Evolutionary conservation across 2,888 invertebrate species (phyloP).

Genomic region (Scaeva pyrastri): DNA sequence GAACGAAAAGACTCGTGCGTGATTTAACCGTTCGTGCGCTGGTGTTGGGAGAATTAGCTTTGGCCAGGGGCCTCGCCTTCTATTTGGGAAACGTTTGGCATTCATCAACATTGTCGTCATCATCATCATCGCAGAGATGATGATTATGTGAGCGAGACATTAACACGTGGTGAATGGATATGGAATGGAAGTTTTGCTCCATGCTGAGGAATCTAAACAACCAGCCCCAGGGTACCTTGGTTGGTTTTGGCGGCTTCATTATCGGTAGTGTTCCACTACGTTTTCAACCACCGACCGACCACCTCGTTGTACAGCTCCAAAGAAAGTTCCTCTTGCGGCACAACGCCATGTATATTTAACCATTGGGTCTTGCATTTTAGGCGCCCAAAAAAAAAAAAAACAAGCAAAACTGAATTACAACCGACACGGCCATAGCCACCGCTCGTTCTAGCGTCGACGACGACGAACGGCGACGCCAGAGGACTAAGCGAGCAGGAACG

Average conservation of each 20-base stretch:
- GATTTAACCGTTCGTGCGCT: slow-evolving; percentile 46
- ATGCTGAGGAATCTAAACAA: slow-evolving; percentile 31
- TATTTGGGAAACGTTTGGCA: slow-evolving; percentile 46
- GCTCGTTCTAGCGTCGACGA: too few species aligned
- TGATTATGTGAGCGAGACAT: slow-evolving; percentile 56
- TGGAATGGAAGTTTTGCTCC: slow-evolving; percentile 25
- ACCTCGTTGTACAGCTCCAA: background rate
- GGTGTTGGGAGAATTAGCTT: slow-evolving; percentile 40
- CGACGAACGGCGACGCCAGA: slow-evolving; percentile 5
- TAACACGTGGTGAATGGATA: slow-evolving; percentile 56
- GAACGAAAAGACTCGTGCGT: slow-evolving; percentile 39
- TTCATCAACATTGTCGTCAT: slow-evolving; percentile 58
- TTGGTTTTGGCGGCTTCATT: slow-evolving; percentile 24
- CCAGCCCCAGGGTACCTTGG: slow-evolving; percentile 60
- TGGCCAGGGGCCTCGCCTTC: slow-evolving; percentile 56
- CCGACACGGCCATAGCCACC: slow-evolving; percentile 16
- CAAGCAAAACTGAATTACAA: slow-evolving; percentile 50
- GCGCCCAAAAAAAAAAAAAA: slow-evolving; percentile 65
- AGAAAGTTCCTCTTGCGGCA: slow-evolving; percentile 67
- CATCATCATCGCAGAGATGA: slow-evolving; percentile 25
- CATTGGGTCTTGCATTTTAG: slow-evolving; percentile 59
- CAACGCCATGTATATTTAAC: slow-evolving; percentile 58
- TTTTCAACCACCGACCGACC: slow-evolving; percentile 40
- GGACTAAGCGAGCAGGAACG: slow-evolving; percentile 7
- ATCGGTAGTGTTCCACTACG: slow-evolving; percentile 11